These are phyloP conservation scores for Hyalella azteca DNA, from an alignment of 2,888 invertebrate species.

Conservation along the genomic window DNA sequence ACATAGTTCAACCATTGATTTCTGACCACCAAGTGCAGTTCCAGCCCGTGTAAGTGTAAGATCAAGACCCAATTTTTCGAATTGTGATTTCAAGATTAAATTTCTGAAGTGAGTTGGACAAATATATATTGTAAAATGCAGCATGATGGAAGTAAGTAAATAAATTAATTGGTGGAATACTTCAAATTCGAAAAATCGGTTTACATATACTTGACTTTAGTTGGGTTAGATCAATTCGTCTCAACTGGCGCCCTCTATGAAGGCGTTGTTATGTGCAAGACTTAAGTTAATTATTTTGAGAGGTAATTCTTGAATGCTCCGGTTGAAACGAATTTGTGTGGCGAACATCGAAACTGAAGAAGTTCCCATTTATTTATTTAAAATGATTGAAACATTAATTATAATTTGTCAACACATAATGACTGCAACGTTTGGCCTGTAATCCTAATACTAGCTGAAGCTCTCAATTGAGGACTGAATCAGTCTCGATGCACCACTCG, in stretches of 20 bases:
- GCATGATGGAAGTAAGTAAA: too few relatives aligned
- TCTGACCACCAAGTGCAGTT: neutral
- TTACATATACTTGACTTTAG: neutral
- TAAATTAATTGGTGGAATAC: too few relatives aligned
- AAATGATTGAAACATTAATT: neutral
- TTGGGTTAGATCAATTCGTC: neutral
- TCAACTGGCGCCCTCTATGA: neutral
- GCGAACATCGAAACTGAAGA: neutral
- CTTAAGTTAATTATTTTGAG: neutral
- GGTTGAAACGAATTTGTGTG: too few relatives aligned
- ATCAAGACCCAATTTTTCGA: slow-evolving; percentile 6
- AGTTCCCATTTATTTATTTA: neutral
- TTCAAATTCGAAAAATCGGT: neutral
- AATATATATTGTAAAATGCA: neutral
- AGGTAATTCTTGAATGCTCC: neutral
- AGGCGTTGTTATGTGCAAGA: too few relatives aligned
- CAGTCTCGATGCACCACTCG: neutral
- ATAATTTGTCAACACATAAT: neutral
- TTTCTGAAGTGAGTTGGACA: neutral
- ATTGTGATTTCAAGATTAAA: neutral
- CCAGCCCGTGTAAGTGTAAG: neutral
- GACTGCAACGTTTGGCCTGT: neutral
- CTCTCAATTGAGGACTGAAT: neutral
- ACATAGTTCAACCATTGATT: too few relatives aligned
- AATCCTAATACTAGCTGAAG: neutral